Evolutionary conservation across 37 sponge, comb jelly and placozoan genomes (phyloP).

Genomic region (Spongilla lacustris): DNA sequence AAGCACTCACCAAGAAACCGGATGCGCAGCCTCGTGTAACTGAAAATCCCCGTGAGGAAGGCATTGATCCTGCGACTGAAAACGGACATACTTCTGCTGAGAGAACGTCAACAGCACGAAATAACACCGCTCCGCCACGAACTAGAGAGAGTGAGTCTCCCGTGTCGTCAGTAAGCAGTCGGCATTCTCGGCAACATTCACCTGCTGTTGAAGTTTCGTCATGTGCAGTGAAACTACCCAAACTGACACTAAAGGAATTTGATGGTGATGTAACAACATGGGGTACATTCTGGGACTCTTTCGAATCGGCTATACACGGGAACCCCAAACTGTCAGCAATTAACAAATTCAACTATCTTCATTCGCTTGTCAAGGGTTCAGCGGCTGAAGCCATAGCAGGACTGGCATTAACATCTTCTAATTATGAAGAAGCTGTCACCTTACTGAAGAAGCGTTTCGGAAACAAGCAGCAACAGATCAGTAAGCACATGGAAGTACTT

Average conservation of each 20-base stretch:
- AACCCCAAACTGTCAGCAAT: neutral
- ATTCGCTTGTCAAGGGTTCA: conserved; percentile 9
- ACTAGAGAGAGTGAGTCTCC: no score
- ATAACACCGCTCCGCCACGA: no score
- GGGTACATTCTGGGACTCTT: conserved; percentile 47
- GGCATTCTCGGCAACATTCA: no score
- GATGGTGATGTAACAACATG: conserved; percentile 17
- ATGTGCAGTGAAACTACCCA: neutral
- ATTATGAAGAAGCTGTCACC: conserved; percentile 17
- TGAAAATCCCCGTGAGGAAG: no score
- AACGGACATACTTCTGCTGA: no score
- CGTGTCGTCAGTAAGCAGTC: no score
- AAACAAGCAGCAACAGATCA: conserved; percentile 12
- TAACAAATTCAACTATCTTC: conserved; percentile 2
- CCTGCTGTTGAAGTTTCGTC: no score
- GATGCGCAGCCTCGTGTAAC: neutral
- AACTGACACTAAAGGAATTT: conserved; percentile 8
- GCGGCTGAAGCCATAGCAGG: conserved; percentile 13
- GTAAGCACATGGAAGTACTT: conserved; percentile 30
- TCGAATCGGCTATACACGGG: conserved; percentile 17
- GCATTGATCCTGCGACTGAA: no score
- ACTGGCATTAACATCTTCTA: conserved; percentile 7
- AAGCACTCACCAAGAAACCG: neutral
- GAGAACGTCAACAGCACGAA: no score
- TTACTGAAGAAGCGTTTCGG: conserved; percentile 34